phyloP scores from a whole-genome alignment of 2,888 invertebrate species.

The Teleiodes luculella region DNA sequence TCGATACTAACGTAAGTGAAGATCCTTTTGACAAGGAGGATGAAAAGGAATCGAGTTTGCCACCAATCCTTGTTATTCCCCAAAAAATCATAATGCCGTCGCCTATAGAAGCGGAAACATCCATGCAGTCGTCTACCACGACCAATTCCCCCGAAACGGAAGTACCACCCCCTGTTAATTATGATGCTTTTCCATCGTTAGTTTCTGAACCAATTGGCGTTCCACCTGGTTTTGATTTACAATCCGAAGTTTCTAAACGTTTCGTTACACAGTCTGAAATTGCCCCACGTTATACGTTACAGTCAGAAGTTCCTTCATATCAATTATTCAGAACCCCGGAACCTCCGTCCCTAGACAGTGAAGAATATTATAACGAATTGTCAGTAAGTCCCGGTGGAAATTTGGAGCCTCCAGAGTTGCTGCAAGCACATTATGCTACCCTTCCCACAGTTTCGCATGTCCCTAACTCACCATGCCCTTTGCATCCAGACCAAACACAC shows the following conservation, averaged over 20 bases:
- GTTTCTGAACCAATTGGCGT: constrained; percentile 28
- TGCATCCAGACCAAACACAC: constrained; percentile 63
- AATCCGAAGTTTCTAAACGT: constrained; percentile 54
- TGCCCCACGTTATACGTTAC: constrained; percentile 43
- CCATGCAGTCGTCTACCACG: constrained; percentile 66
- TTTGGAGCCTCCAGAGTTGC: constrained; percentile 57
- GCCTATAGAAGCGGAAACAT: constrained; percentile 64
- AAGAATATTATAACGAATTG: constrained; percentile 53
- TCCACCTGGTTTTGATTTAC: constrained; percentile 36
- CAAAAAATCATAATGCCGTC: constrained; percentile 61
- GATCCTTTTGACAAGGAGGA: constrained; percentile 45
- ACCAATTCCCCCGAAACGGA: constrained; percentile 65
- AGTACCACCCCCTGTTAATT: constrained; percentile 70
- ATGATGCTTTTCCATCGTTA: constrained; percentile 56
- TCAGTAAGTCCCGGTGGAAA: constrained; percentile 59
- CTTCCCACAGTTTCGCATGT: constrained; percentile 69
- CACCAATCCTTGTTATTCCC: constrained; percentile 63
- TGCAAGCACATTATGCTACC: constrained; percentile 67
- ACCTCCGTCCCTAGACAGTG: constrained; percentile 39
- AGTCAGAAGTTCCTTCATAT: constrained; percentile 56
- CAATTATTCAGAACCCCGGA: constrained; percentile 57
- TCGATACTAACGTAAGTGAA: constrained; percentile 67
- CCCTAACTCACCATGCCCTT: constrained; percentile 67
- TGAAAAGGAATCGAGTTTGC: constrained; percentile 43
- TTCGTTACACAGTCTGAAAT: constrained; percentile 52